Base-by-base conservation (phyloP, 2,797 vertebrate genomes). In the Urosaurus nigricauda region DNA sequence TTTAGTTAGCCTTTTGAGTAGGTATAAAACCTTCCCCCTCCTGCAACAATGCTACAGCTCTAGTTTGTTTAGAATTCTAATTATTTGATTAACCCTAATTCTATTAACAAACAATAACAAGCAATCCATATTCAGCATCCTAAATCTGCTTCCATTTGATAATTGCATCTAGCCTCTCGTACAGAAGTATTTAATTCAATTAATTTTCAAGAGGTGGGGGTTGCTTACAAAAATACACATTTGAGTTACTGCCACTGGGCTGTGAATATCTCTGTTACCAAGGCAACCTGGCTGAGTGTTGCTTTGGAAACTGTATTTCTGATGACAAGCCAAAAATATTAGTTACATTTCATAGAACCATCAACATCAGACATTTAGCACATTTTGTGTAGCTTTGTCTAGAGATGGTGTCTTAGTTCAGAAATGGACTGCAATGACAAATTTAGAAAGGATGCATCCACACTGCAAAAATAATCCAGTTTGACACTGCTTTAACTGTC, bases 251-350 rank as follows among this genome's bases (percentile, higher is more conserved):
- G 35, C 14, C 19, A 77, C 26, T 29, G 13, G 9, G 47, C 51
- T 90, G 75, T 88, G 77, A 88, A 81, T 85, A 81, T 70, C 47
- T 85, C 35, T 77, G 83, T 85, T 88, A 58, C 58, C 29, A 90
- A 56, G 70, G 47, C 32, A 90, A 90, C 79, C 35, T 68, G 21
- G 47, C 58, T 87, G 58, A 68, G 80, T 58, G 58, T 90, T 90
- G 70, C 58, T 81, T 80, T 75, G 71, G 70, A 77, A 86, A 85
- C 78, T 81, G 58, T 21, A 87, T 85, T 90, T 65, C 71, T 51
- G 29, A 88, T 81, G 40, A 40, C 21, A 32, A n/a, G 83, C 56
- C 77, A 53, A 32, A 71, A 53, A 43, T 14, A 89, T 37, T 37
- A 74, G 11, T 80, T 63, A 26, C 53, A 65, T 79, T 84, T 43